Conservation (phyloP, 2,888 invertebrate genomes). For the Monochamus alternatus region DNA sequence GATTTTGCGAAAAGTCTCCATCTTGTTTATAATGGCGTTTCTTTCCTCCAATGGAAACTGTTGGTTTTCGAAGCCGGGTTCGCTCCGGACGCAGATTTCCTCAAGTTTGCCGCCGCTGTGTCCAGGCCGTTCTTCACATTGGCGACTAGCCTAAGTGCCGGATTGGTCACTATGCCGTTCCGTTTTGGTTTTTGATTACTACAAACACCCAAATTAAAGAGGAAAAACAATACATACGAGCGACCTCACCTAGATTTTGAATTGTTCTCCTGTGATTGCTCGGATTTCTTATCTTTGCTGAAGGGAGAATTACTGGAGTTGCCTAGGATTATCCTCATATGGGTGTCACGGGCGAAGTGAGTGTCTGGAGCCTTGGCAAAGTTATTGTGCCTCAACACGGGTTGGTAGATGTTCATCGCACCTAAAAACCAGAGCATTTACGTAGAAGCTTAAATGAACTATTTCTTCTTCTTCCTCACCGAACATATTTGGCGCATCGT, state of each 20-base stretch:
- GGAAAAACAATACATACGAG: neutral
- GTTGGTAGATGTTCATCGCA: slow-evolving; percentile 70
- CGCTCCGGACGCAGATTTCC: slow-evolving; percentile 76
- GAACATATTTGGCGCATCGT: slow-evolving; percentile 68
- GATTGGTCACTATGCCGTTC: slow-evolving; percentile 90
- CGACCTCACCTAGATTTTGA: slow-evolving; percentile 60
- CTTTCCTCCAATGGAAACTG: slow-evolving; percentile 90
- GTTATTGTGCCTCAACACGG: slow-evolving; percentile 69
- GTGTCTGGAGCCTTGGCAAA: slow-evolving; percentile 78
- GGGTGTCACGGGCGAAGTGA: slow-evolving; percentile 91
- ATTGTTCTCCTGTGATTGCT: slow-evolving; percentile 56
- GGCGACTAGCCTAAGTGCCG: slow-evolving; percentile 87
- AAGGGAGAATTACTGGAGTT: slow-evolving; percentile 63
- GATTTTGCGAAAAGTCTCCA: slow-evolving; percentile 43
- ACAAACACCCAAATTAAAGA: neutral
- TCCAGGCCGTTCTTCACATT: slow-evolving; percentile 84
- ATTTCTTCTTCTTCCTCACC: slow-evolving; percentile 56
- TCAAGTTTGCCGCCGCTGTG: slow-evolving; percentile 76
- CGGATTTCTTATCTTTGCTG: slow-evolving; percentile 64
- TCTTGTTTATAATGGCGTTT: slow-evolving; percentile 79
- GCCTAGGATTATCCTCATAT: slow-evolving; percentile 89
- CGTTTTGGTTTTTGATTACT: slow-evolving; percentile 78
- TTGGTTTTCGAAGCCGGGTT: slow-evolving; percentile 79
- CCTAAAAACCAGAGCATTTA: slow-evolving; percentile 50
- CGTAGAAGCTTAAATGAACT: neutral